A percentile compares a stretch with the other conserved stretches of the same genome.
Evolutionary conservation across 1,140 invertebrate species (phyloP).

Genomic region (Hylyphantes graminicola): DNA sequence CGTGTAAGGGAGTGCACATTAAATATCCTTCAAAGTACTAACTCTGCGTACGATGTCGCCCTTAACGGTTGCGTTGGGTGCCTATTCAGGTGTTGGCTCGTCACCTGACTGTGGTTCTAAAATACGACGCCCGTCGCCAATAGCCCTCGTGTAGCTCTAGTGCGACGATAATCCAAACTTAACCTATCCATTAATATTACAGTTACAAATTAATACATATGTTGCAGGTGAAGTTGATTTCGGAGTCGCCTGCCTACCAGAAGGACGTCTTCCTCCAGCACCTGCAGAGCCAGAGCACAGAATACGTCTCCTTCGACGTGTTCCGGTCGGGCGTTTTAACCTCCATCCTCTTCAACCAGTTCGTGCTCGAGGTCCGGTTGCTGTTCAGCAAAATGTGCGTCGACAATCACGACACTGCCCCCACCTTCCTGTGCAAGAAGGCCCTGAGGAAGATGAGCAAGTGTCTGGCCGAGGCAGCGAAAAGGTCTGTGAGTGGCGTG

Average conservation of each 20-base stretch:
- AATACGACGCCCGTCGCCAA: too few species aligned
- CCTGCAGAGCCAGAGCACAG: slow-evolving; percentile 50
- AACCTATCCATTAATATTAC: too few species aligned
- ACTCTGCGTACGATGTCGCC: too few species aligned
- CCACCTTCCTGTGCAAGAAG: slow-evolving; percentile 40
- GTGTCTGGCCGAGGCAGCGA: slow-evolving; percentile 18
- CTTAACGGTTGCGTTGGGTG: too few species aligned
- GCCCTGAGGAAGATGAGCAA: slow-evolving; percentile 47
- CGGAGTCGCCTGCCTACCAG: slow-evolving; percentile 28
- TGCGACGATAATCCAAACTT: too few species aligned
- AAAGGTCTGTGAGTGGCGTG: background rate
- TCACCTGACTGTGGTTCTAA: too few species aligned
- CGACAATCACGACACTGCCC: slow-evolving; percentile 45
- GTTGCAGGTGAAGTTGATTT: slow-evolving; percentile 45
- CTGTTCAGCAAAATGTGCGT: slow-evolving; percentile 38
- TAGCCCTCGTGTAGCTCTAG: too few species aligned
- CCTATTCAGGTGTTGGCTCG: too few species aligned
- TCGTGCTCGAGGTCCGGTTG: slow-evolving; percentile 10
- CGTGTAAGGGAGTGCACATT: too few species aligned
- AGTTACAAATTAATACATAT: too few species aligned
- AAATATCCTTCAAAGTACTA: too few species aligned
- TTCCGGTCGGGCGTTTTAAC: slow-evolving; percentile 50
- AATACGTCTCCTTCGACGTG: slow-evolving; percentile 53
- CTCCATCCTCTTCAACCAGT: slow-evolving; percentile 51
- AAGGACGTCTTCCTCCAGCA: slow-evolving; percentile 51